Evolutionary conservation across 2,888 invertebrate species (phyloP).

Genomic region (Holacanthella duospinosa): DNA sequence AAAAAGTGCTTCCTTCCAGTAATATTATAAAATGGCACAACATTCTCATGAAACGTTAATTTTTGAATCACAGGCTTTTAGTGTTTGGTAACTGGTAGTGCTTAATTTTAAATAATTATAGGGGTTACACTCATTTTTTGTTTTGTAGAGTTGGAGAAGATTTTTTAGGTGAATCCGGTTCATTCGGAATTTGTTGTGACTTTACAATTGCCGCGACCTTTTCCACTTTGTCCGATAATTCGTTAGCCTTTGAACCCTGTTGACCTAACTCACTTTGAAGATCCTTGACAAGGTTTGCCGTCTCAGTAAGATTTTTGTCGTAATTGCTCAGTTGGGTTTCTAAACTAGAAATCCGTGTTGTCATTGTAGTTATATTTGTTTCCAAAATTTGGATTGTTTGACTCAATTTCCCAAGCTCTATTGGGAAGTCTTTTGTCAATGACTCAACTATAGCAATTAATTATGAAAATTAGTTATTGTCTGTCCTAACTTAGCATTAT

Average conservation of each 20-base stretch:
- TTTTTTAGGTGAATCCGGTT: not conserved
- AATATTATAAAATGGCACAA: too few relatives aligned
- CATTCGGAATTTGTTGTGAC: too few relatives aligned
- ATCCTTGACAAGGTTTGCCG: not conserved
- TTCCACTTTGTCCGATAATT: not conserved
- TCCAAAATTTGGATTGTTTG: not conserved
- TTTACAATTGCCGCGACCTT: not conserved
- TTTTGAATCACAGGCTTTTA: too few relatives aligned
- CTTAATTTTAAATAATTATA: too few relatives aligned
- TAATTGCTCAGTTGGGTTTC: not conserved
- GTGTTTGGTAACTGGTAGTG: too few relatives aligned
- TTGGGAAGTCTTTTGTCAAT: not conserved
- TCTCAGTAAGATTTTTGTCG: not conserved
- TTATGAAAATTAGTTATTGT: too few relatives aligned
- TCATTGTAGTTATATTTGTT: not conserved
- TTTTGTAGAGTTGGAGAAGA: too few relatives aligned
- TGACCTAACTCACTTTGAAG: not conserved
- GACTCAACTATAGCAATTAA: not conserved
- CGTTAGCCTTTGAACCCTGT: not conserved
- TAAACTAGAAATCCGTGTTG: not conserved
- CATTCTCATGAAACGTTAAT: too few relatives aligned
- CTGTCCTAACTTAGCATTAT: too few relatives aligned
- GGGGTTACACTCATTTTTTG: too few relatives aligned
- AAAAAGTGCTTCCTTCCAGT: too few relatives aligned
- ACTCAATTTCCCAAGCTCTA: not conserved